Conservation (phyloP, 2,797 vertebrate species). For the Malurus leucopterus region DNA sequence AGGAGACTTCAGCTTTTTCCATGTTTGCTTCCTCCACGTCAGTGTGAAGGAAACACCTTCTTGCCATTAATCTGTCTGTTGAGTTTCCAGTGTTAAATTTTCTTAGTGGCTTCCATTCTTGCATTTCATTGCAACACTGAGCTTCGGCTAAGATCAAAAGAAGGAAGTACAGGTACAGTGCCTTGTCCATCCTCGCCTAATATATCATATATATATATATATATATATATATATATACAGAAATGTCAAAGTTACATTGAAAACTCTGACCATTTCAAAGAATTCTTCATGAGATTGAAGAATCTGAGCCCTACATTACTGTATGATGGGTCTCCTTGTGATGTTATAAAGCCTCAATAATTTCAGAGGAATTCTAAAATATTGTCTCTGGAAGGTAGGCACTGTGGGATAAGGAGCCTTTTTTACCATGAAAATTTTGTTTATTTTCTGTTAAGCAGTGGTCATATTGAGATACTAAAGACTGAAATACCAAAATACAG, state of each 20-base stretch:
- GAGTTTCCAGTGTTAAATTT: not conserved
- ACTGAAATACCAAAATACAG: not conserved
- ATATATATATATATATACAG: no score
- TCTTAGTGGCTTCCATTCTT: not conserved
- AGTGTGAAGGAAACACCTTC: not conserved
- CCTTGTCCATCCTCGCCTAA: not conserved
- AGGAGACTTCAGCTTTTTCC: not conserved
- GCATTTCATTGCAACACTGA: not conserved
- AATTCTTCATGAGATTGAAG: not conserved
- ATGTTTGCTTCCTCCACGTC: not conserved
- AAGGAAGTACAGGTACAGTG: not conserved
- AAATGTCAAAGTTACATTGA: not conserved
- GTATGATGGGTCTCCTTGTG: not conserved
- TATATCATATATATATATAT: not conserved
- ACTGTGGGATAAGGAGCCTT: not conserved
- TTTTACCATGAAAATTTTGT: not conserved
- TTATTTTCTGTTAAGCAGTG: not conserved
- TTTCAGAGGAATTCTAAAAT: not conserved
- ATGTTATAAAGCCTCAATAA: not conserved
- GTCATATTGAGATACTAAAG: not conserved
- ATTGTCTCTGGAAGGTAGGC: fast-evolving
- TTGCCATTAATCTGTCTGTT: not conserved
- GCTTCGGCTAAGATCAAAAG: not conserved
- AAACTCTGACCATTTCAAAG: not conserved
- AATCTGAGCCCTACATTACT: not conserved